Evolutionary conservation across 2,888 invertebrate genomes (phyloP).

Genomic region (Caenorhabditis doughertyi): DNA sequence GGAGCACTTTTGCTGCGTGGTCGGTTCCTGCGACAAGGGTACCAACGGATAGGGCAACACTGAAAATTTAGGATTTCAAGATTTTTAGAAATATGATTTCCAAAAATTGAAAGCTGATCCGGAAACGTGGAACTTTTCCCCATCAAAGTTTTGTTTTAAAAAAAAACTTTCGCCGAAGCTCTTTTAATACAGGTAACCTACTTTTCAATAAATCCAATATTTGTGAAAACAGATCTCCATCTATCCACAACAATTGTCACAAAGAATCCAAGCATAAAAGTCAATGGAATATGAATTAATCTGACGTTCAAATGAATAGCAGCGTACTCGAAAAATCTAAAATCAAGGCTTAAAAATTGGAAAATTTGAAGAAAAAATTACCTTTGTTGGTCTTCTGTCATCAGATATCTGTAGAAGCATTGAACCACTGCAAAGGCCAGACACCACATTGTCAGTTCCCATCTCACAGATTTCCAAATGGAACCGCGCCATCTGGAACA

Average conservation of each 20-base stretch:
- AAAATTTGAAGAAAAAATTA: background rate
- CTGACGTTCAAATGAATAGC: slow-evolving; percentile 61
- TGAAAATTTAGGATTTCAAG: slow-evolving; percentile 9
- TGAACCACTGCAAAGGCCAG: slow-evolving; percentile 23
- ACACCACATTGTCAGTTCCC: slow-evolving; percentile 50
- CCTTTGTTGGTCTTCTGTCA: slow-evolving; percentile 38
- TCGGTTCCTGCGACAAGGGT: slow-evolving; percentile 37
- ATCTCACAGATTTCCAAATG: slow-evolving; percentile 34
- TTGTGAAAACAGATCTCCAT: slow-evolving; percentile 65
- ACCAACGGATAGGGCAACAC: slow-evolving; percentile 40
- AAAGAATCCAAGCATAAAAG: slow-evolving; percentile 67
- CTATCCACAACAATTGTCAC: slow-evolving; percentile 73
- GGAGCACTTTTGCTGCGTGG: slow-evolving; percentile 45
- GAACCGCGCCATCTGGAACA: slow-evolving; percentile 54
- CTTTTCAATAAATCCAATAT: slow-evolving; percentile 68
- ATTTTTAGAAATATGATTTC: background rate
- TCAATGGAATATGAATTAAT: slow-evolving; percentile 71
- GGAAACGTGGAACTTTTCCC: too few species aligned
- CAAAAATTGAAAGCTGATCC: too few species aligned
- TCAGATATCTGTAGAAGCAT: slow-evolving; percentile 29
- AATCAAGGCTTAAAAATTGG: background rate
- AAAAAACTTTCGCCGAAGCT: background rate
- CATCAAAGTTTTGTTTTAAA: too few species aligned
- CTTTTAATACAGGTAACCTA: background rate
- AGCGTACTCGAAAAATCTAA: slow-evolving; percentile 42